A percentile compares a stretch with the other conserved stretches of the same genome.
Evolutionary conservation across 2,888 invertebrate species (phyloP).

Genomic region (Danaus chrysippus): DNA sequence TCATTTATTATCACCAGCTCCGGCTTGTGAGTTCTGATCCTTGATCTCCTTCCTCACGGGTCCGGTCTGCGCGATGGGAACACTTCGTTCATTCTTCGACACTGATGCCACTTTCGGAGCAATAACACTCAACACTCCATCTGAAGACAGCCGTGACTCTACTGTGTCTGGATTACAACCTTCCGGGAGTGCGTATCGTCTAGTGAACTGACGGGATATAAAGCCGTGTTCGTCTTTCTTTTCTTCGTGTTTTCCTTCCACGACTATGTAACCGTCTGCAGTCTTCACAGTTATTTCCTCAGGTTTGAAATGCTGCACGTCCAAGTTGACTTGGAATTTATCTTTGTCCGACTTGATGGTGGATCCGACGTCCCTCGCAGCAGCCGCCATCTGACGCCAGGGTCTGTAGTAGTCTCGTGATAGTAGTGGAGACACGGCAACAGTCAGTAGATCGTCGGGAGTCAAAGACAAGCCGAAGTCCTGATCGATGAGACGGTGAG

Average conservation of each 20-base stretch:
- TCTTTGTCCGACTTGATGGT: constrained; percentile 76
- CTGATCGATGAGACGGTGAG: constrained; percentile 52
- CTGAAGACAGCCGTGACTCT: too few relatives aligned
- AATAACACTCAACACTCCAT: too few relatives aligned
- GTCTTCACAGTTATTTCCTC: constrained; percentile 87
- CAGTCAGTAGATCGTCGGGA: constrained; percentile 55
- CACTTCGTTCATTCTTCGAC: too few relatives aligned
- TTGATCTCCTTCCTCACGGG: too few relatives aligned
- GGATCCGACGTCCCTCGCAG: constrained; percentile 67
- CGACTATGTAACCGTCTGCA: constrained; percentile 81
- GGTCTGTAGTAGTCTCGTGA: constrained; percentile 52
- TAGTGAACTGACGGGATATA: constrained; percentile 84
- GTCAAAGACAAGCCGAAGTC: constrained; percentile 61
- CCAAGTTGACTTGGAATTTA: constrained; percentile 83
- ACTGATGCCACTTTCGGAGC: too few relatives aligned
- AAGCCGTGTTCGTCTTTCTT: constrained; percentile 84
- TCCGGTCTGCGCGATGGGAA: too few relatives aligned
- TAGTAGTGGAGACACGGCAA: constrained; percentile 43
- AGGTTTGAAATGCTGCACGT: constrained; percentile 86
- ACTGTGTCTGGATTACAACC: constrained; percentile 83
- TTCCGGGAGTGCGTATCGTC: constrained; percentile 85
- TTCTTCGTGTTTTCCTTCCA: constrained; percentile 88
- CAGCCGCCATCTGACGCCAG: constrained; percentile 59
- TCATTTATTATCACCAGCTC: too few relatives aligned
- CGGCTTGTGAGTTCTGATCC: too few relatives aligned